Evolutionary conservation across 92 coral and sea anemone genomes (phyloP).

Genomic region (Virgularia gustaviana): DNA sequence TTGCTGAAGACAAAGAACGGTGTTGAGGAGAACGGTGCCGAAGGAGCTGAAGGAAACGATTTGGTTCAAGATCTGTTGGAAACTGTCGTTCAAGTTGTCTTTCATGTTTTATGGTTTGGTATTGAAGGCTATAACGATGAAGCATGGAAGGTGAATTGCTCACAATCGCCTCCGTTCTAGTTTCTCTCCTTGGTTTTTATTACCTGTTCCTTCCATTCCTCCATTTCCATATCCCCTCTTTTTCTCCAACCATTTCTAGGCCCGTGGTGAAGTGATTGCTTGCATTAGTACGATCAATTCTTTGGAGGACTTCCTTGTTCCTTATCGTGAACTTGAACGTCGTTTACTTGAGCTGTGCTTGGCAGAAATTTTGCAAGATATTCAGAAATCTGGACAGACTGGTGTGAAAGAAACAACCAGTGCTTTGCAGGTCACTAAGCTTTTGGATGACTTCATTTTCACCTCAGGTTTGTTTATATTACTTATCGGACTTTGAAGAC

Average conservation of each 20-base stretch:
- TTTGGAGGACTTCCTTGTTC: slow-evolving; percentile 65
- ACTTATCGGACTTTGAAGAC: background rate
- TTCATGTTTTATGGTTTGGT: slow-evolving; percentile 87
- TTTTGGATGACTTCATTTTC: slow-evolving; percentile 87
- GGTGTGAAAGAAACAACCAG: slow-evolving; percentile 82
- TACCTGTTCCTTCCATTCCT: background rate
- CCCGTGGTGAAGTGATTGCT: slow-evolving; percentile 80
- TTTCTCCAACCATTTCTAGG: background rate
- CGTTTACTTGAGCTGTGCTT: slow-evolving; percentile 79
- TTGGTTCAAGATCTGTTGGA: slow-evolving; percentile 57
- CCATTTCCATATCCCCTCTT: background rate
- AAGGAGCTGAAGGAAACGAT: background rate
- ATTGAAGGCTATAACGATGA: slow-evolving; percentile 74
- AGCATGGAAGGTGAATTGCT: slow-evolving; percentile 89
- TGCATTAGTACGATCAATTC: slow-evolving; percentile 84
- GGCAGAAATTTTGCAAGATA: slow-evolving; percentile 76
- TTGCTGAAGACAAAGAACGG: background rate
- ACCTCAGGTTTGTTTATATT: slow-evolving; percentile 63
- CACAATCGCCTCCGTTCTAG: background rate
- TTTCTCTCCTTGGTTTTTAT: background rate
- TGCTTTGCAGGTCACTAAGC: slow-evolving; percentile 88
- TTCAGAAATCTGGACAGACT: slow-evolving; percentile 85
- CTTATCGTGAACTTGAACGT: slow-evolving; percentile 79
- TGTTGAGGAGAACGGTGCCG: no score
- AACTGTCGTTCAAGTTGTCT: slow-evolving; percentile 78